Percentiles rank a stretch among this genome's conserved stretches.
Conservation (phyloP, 2,888 invertebrate genomes). For the Liodrosophila aerea region DNA sequence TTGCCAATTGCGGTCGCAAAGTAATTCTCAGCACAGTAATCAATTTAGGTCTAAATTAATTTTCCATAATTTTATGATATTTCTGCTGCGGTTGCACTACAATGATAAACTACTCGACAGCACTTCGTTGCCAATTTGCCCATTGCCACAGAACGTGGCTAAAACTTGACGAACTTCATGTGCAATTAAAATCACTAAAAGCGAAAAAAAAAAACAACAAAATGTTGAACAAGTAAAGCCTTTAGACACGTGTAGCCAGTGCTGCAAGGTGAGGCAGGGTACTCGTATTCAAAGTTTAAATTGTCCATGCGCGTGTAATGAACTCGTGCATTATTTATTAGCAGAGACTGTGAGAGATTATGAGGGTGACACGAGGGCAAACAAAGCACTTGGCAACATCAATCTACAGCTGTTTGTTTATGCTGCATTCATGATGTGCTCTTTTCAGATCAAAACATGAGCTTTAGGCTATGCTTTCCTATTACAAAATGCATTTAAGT, state of each 20-base stretch:
- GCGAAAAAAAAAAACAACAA: conserved; percentile 30
- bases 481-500: too few relatives aligned
- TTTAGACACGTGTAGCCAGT: too few relatives aligned
- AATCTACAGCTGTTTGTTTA: conserved; percentile 23
- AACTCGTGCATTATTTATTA: conserved; percentile 68
- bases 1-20: conserved; percentile 67
- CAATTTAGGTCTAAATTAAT: conserved; percentile 65
- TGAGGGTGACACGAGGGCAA: conserved; percentile 22
- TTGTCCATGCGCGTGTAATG: conserved; percentile 60
- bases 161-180: conserved; percentile 28
- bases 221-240: neutral
- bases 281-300: conserved; percentile 29
- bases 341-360: conserved; percentile 25
- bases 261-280: neutral
- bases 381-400: conserved; percentile 35
- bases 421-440: conserved; percentile 18
- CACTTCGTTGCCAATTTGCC: conserved; percentile 12
- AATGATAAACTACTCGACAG: conserved; percentile 3
- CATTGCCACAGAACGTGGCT: conserved; percentile 15
- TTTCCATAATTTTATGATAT: conserved; percentile 65
- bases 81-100: conserved; percentile 44
- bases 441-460: too few relatives aligned
- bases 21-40: conserved; percentile 31
- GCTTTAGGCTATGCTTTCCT: too few relatives aligned
- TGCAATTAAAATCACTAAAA: conserved; percentile 61